Evolutionary conservation across 1,140 invertebrate species (phyloP).

Genomic region (Pseudomyrmex pallidus): DNA sequence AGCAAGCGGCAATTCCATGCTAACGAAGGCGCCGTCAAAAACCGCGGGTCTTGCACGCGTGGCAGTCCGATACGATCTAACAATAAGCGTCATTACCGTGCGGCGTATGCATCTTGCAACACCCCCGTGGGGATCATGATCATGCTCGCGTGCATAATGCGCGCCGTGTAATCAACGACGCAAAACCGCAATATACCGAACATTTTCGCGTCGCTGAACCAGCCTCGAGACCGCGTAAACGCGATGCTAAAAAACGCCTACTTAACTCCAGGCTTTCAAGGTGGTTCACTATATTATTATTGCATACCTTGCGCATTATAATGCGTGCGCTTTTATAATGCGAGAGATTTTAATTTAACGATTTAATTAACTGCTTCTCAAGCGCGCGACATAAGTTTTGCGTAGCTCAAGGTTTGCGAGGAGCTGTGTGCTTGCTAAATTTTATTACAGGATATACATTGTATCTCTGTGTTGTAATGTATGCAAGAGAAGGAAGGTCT

Average conservation of each 20-base stretch:
- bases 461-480: too few relatives aligned
- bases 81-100: slow-evolving; percentile 41
- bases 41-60: background rate
- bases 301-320: background rate
- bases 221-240: background rate
- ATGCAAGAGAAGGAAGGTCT: background rate
- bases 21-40: slow-evolving; percentile 34
- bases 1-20: background rate
- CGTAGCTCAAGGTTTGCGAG: too few relatives aligned
- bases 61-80: slow-evolving; percentile 36
- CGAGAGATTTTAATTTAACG: slow-evolving; percentile 26
- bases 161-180: slow-evolving; percentile 44
- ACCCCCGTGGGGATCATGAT: slow-evolving; percentile 18
- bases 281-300: slow-evolving; percentile 4
- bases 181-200: slow-evolving; percentile 38
- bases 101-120: slow-evolving; percentile 37
- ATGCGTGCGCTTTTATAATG: background rate
- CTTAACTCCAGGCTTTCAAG: background rate
- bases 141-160: slow-evolving; percentile 47
- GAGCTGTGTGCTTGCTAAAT: too few relatives aligned
- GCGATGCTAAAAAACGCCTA: background rate
- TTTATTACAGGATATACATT: too few relatives aligned
- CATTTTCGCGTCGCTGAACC: background rate
- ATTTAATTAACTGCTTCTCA: background rate
- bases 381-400: background rate